Evolutionary conservation across 2,888 invertebrate genomes (phyloP).

Genomic region (Drosophila mimetica): DNA sequence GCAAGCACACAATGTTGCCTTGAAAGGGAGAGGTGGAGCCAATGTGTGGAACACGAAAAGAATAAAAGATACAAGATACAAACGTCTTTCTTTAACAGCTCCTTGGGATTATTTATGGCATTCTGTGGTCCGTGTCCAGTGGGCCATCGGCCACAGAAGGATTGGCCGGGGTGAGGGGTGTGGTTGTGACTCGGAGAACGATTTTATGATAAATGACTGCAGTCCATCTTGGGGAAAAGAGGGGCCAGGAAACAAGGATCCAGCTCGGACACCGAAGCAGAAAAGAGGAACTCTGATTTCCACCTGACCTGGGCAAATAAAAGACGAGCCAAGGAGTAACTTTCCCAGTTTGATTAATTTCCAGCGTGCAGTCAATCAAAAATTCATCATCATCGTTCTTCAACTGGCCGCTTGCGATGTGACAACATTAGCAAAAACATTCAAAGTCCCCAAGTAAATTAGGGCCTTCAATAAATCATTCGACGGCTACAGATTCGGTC

Average conservation of each 20-base stretch:
- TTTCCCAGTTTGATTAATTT: slow-evolving; percentile 22
- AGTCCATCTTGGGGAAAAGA: slow-evolving; percentile 59
- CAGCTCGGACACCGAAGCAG: neutral
- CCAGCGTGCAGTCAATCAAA: slow-evolving; percentile 18
- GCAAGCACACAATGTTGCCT: slow-evolving; percentile 9
- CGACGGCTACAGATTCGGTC: neutral
- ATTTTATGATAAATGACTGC: slow-evolving; percentile 71
- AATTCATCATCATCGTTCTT: slow-evolving; percentile 21
- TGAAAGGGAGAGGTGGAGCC: slow-evolving; percentile 8
- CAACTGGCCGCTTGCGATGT: slow-evolving; percentile 33
- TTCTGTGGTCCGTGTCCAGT: slow-evolving; percentile 37
- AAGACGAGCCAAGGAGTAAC: neutral
- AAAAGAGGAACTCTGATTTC: slow-evolving; percentile 1
- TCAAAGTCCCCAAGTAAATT: slow-evolving; percentile 21
- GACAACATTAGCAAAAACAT: slow-evolving; percentile 30
- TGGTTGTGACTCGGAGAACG: slow-evolving; percentile 37
- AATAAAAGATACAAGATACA: slow-evolving; percentile 24
- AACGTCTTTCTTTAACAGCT: slow-evolving; percentile 45
- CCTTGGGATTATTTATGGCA: slow-evolving; percentile 63
- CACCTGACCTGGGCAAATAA: slow-evolving; percentile 13
- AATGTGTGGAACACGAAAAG: slow-evolving; percentile 26
- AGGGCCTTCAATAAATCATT: slow-evolving; percentile 34
- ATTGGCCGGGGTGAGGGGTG: neutral
- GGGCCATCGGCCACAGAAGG: too few species aligned
- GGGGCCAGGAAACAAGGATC: neutral